Conservation (phyloP, 1,140 invertebrate genomes). For the Halyomorpha halys region DNA sequence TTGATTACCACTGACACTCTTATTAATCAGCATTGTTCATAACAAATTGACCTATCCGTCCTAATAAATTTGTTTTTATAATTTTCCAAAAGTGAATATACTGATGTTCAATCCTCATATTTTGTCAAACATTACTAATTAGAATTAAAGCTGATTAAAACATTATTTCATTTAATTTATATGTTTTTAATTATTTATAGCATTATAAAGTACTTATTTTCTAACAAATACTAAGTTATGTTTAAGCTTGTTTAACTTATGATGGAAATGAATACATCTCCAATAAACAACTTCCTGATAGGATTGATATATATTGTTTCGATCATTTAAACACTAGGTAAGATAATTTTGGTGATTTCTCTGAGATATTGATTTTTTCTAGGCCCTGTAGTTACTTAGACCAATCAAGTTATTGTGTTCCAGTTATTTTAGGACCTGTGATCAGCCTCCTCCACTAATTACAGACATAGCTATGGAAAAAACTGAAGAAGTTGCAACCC, state of each 20-base stretch:
- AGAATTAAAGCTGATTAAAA: too few relatives aligned
- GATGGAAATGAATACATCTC: slow-evolving; percentile 20
- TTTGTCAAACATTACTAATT: too few relatives aligned
- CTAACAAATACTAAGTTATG: neutral
- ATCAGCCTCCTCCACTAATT: slow-evolving; percentile 44
- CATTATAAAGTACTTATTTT: neutral
- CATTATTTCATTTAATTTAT: too few relatives aligned
- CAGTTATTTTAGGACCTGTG: slow-evolving; percentile 48
- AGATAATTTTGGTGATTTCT: slow-evolving; percentile 20
- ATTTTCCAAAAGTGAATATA: too few relatives aligned
- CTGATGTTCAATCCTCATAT: too few relatives aligned
- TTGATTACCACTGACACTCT: too few relatives aligned
- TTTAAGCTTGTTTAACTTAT: neutral
- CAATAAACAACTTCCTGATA: slow-evolving; percentile 32
- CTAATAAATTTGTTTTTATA: too few relatives aligned
- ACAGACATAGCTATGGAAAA: slow-evolving; percentile 47
- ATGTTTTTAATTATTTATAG: neutral
- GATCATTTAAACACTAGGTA: slow-evolving; percentile 52
- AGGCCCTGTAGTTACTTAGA: neutral
- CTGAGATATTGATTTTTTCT: neutral
- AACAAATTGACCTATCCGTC: too few relatives aligned
- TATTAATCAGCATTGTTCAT: too few relatives aligned
- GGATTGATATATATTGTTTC: slow-evolving; percentile 53
- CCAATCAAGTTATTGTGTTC: neutral
- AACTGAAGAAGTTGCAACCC: slow-evolving; percentile 45